Evolutionary conservation across 1,140 invertebrate species (phyloP).

Genomic region (Cyphomyrmex costatus): DNA sequence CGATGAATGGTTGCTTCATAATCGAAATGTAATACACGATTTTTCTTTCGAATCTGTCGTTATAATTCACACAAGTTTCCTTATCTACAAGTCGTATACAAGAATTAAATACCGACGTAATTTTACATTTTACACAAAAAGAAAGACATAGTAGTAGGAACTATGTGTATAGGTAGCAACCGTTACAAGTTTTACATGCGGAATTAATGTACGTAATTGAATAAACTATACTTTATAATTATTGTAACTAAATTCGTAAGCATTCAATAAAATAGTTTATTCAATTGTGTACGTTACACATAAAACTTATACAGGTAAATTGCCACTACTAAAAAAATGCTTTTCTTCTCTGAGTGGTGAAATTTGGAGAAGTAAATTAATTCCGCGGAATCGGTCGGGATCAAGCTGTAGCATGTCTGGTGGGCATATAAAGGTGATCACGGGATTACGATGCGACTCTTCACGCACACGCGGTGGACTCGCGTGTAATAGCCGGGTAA

Average conservation of each 20-base stretch:
- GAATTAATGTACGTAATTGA: too few relatives aligned
- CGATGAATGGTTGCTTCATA: background rate
- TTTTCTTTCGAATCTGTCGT: background rate
- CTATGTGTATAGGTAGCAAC: too few relatives aligned
- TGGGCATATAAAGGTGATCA: constrained; percentile 53
- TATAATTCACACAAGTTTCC: background rate
- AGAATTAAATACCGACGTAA: background rate
- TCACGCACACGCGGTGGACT: too few relatives aligned
- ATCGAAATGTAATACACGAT: background rate
- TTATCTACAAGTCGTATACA: background rate
- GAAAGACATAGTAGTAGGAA: too few relatives aligned
- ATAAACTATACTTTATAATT: too few relatives aligned
- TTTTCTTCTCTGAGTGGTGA: background rate
- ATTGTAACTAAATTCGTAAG: too few relatives aligned
- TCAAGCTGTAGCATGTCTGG: constrained; percentile 7
- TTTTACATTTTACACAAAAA: background rate
- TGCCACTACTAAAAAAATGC: too few relatives aligned
- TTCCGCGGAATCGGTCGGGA: background rate
- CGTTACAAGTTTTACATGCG: too few relatives aligned
- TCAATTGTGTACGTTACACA: too few relatives aligned
- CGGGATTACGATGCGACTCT: constrained; percentile 43
- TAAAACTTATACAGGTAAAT: too few relatives aligned
- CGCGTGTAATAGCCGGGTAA: constrained; percentile 63
- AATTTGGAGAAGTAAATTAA: background rate
- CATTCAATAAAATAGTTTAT: too few relatives aligned